Percentiles rank a stretch among this genome's conserved stretches.
phyloP scores from a whole-genome alignment of 2,888 invertebrate genomes.

The Itoplectis maculator region DNA sequence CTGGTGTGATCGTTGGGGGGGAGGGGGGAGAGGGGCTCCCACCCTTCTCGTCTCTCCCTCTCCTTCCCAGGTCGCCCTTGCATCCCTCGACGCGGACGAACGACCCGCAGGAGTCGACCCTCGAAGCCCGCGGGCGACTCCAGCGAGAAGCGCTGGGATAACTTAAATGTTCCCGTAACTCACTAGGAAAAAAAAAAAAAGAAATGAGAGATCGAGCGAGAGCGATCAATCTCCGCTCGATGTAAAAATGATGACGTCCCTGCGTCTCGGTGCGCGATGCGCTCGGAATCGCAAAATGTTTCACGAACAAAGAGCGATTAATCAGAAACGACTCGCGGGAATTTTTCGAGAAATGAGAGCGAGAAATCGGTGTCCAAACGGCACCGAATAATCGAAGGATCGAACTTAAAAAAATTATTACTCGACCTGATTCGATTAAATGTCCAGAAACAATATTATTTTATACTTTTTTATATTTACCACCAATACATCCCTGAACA shows the following conservation, averaged over 20 bases:
- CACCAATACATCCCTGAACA: too few species aligned
- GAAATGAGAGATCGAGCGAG: constrained; percentile 29
- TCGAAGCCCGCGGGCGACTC: constrained; percentile 6
- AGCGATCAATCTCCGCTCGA: constrained; percentile 15
- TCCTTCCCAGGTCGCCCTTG: background rate
- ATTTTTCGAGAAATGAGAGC: too few species aligned
- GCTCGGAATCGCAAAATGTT: background rate
- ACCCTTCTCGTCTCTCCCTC: background rate
- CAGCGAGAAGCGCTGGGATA: constrained; percentile 41
- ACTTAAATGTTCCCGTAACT: constrained; percentile 18
- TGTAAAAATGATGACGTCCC: constrained; percentile 16
- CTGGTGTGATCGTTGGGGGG: constrained; percentile 42
- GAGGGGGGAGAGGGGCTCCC: too few species aligned
- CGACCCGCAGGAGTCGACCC: background rate
- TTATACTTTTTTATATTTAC: too few species aligned
- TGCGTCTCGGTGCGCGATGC: background rate
- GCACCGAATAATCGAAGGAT: too few species aligned
- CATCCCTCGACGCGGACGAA: constrained; percentile 16
- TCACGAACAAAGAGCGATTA: background rate
- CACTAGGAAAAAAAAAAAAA: background rate
- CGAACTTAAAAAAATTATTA: too few species aligned
- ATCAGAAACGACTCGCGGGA: background rate
- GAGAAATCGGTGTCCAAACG: too few species aligned
- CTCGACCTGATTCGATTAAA: too few species aligned
- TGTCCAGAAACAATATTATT: too few species aligned